These are phyloP conservation scores for Cataglyphis altisquamis DNA, from an alignment of 2,888 invertebrate genomes.

Conservation along the genomic window DNA sequence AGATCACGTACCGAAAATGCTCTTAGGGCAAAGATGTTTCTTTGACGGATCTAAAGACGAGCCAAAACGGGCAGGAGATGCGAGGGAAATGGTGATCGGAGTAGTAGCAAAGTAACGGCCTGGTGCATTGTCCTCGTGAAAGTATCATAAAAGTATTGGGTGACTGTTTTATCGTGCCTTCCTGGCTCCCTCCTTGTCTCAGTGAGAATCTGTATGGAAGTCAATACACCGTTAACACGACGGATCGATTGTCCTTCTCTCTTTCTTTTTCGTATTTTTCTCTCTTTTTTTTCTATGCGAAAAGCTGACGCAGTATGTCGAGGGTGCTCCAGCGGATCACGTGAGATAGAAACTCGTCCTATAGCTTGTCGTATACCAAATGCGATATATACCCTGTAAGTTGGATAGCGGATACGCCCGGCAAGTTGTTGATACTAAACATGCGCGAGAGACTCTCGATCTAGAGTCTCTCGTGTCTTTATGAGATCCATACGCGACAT, in stretches of 20 bases:
- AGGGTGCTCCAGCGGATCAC: constrained; percentile 20
- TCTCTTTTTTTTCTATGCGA: neutral
- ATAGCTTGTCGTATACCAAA: constrained; percentile 12
- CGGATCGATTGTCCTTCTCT: constrained; percentile 61
- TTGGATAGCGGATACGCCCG: constrained; percentile 32
- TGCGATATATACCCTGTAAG: neutral
- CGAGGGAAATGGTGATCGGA: constrained; percentile 52
- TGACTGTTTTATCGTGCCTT: constrained; percentile 74
- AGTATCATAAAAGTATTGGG: constrained; percentile 73
- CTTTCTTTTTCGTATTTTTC: constrained; percentile 32
- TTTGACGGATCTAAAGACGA: constrained; percentile 6
- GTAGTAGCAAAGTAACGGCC: constrained; percentile 53
- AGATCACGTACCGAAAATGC: constrained; percentile 44
- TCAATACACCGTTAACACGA: constrained; percentile 60
- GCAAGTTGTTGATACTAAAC: constrained; percentile 47
- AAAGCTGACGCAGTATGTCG: neutral
- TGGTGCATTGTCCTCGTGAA: constrained; percentile 32
- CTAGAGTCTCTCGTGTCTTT: constrained; percentile 1
- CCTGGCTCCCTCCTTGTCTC: constrained; percentile 55
- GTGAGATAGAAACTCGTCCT: constrained; percentile 15
- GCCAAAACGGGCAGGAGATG: constrained; percentile 4
- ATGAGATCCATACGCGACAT: neutral
- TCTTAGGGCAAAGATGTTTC: constrained; percentile 39
- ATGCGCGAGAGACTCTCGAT: constrained; percentile 6
- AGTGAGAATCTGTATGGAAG: constrained; percentile 62